phyloP scores from a whole-genome alignment of 2,888 invertebrate species.

The Atethmia centrago region DNA sequence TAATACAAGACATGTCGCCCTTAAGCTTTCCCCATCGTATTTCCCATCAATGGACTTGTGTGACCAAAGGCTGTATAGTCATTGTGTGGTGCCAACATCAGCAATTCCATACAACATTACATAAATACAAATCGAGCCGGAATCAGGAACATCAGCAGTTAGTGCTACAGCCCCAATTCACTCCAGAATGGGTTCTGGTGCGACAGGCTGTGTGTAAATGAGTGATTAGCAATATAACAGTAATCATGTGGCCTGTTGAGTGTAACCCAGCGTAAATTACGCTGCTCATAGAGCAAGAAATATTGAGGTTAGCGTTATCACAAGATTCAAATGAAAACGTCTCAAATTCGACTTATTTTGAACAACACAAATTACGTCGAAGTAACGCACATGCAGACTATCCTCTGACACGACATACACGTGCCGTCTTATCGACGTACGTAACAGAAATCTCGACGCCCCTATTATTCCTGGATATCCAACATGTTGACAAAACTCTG shows the following conservation, averaged over 20 bases:
- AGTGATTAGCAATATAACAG: constrained; percentile 37
- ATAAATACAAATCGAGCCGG: constrained; percentile 46
- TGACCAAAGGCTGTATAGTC: too few species aligned
- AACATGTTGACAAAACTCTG: too few species aligned
- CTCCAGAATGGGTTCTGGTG: constrained; percentile 17
- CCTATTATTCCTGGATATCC: too few species aligned
- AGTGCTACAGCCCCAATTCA: constrained; percentile 7
- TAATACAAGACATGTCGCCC: neutral
- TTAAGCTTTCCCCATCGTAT: neutral
- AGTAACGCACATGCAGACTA: neutral
- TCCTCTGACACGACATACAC: constrained; percentile 3
- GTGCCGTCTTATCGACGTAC: constrained; percentile 32
- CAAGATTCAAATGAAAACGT: neutral
- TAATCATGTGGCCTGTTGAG: neutral
- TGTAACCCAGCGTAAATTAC: neutral
- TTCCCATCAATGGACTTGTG: constrained; percentile 1
- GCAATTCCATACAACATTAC: constrained; percentile 38
- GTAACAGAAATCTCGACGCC: constrained; percentile 24
- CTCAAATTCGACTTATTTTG: neutral
- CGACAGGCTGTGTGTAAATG: constrained; percentile 13
- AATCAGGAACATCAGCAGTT: constrained; percentile 39
- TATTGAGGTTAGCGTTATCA: neutral
- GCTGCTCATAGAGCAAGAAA: neutral
- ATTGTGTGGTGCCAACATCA: constrained; percentile 11
- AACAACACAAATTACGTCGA: neutral